phyloP scores from a whole-genome alignment of 1,140 invertebrate genomes.

The Drosophila neocordata region DNA sequence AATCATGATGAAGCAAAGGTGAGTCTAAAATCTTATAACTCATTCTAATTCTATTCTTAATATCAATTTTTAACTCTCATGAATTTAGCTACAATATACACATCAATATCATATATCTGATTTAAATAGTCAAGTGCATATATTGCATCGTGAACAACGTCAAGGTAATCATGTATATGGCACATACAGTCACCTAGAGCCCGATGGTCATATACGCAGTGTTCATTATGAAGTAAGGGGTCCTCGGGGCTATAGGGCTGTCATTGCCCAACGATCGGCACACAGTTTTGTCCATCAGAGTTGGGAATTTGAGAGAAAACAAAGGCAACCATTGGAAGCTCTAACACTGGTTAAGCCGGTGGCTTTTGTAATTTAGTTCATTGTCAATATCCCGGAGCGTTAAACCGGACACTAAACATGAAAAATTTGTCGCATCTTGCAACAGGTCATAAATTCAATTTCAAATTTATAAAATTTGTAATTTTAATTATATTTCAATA shows the following conservation, averaged over 20 bases:
- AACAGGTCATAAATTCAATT: constrained; percentile 8
- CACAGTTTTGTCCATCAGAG: constrained; percentile 60
- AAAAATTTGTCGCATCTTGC: constrained; percentile 32
- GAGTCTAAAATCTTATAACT: constrained; percentile 1
- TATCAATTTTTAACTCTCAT: not conserved
- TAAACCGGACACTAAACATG: constrained; percentile 18
- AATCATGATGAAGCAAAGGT: constrained; percentile 59
- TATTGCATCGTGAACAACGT: constrained; percentile 83
- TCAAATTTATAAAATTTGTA: constrained; percentile 20
- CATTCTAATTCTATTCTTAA: not conserved
- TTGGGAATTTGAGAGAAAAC: constrained; percentile 44
- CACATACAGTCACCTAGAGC: constrained; percentile 83
- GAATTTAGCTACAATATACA: constrained; percentile 79
- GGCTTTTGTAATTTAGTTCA: constrained; percentile 51
- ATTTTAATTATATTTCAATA: constrained; percentile 20
- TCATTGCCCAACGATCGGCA: constrained; percentile 81
- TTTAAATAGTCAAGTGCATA: constrained; percentile 74
- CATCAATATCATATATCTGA: constrained; percentile 84
- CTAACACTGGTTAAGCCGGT: constrained; percentile 45
- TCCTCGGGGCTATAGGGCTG: constrained; percentile 82
- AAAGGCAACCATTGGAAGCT: constrained; percentile 22
- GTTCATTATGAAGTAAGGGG: constrained; percentile 84
- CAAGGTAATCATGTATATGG: constrained; percentile 82
- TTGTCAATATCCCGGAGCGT: constrained; percentile 7
- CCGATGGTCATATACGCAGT: constrained; percentile 83